These are phyloP conservation scores for Gobius niger DNA, from an alignment of 2,113 vertebrate species.

Conservation along the genomic window DNA sequence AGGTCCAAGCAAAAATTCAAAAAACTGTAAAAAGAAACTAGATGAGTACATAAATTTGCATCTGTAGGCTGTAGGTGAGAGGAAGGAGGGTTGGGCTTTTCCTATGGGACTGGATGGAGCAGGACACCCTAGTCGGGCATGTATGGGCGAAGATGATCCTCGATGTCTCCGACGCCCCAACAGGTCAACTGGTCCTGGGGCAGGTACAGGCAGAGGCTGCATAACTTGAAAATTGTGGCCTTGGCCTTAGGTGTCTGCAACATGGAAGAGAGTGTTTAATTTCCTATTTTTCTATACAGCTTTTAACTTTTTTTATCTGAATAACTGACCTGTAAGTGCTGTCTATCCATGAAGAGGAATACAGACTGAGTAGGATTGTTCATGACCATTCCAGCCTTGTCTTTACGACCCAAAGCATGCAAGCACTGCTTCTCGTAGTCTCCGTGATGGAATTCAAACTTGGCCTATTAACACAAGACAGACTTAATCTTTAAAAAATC, in stretches of 20 bases:
- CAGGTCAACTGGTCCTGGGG: constrained; percentile 99
- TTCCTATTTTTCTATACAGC: no score
- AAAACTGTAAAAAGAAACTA: constrained; percentile 83
- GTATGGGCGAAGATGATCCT: constrained; percentile 97
- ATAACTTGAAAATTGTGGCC: constrained; percentile 99
- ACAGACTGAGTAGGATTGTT: constrained; percentile 89
- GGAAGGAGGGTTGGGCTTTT: constrained; percentile 73
- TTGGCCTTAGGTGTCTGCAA: constrained; percentile 97
- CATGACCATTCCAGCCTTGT: constrained; percentile 98
- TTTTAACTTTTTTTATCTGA: background rate
- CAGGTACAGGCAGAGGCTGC: constrained; percentile 99
- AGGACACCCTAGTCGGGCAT: constrained; percentile 91
- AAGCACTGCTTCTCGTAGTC: constrained; percentile 99
- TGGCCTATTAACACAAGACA: constrained; percentile 80
- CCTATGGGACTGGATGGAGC: constrained; percentile 81
- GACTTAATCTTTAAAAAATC: background rate
- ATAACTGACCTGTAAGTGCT: constrained; percentile 91
- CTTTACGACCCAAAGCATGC: constrained; percentile 96
- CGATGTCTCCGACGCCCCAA: constrained; percentile 96
- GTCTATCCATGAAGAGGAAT: constrained; percentile 98
- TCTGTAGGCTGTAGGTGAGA: constrained; percentile 79
- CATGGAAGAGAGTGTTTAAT: background rate
- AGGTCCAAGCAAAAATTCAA: constrained; percentile 96
- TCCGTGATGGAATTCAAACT: constrained; percentile 99
- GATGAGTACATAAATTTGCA: constrained; percentile 86